Percentiles rank a stretch among this genome's conserved stretches.
These are phyloP conservation scores for Syngnathus scovelli DNA, from an alignment of 2,113 vertebrate genomes.

Conservation along the genomic window DNA sequence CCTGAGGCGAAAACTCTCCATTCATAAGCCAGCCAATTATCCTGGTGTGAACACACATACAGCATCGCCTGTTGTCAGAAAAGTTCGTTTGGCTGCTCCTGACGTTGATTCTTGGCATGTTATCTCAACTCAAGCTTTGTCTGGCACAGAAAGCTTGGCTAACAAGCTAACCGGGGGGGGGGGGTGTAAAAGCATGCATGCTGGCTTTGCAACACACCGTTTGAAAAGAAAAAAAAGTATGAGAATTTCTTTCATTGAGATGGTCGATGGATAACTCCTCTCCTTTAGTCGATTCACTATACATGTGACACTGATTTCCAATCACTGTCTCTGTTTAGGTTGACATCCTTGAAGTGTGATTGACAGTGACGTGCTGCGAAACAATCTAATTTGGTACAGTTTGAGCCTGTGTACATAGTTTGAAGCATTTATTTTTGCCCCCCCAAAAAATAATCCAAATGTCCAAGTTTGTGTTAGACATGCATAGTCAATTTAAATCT, in stretches of 20 bases:
- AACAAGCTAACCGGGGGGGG: constrained; percentile 50
- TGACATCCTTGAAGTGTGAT: no score
- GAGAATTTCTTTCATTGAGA: background rate
- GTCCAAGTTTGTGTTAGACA: constrained; percentile 25
- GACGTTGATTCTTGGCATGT: constrained; percentile 49
- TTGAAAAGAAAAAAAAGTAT: constrained; percentile 31
- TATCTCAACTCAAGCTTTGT: constrained; percentile 35
- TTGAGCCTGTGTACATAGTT: no score
- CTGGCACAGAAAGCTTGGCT: constrained; percentile 41
- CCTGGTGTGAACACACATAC: constrained; percentile 44
- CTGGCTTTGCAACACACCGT: constrained; percentile 44
- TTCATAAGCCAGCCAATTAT: constrained; percentile 37
- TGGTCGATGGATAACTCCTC: background rate
- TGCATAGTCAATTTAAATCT: constrained; percentile 33
- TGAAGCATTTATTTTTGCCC: no score
- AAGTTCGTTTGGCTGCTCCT: constrained; percentile 49
- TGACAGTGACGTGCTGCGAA: no score
- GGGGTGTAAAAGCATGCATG: constrained; percentile 57
- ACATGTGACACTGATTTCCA: no score
- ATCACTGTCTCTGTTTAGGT: no score
- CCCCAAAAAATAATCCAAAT: constrained; percentile 17
- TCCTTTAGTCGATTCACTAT: background rate
- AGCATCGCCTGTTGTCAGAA: constrained; percentile 32
- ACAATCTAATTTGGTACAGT: no score
- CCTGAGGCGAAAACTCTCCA: constrained; percentile 28